Percentiles rank a stretch among this genome's conserved stretches.
Conservation (phyloP, 2,113 vertebrate species). For the Solea senegalensis region DNA sequence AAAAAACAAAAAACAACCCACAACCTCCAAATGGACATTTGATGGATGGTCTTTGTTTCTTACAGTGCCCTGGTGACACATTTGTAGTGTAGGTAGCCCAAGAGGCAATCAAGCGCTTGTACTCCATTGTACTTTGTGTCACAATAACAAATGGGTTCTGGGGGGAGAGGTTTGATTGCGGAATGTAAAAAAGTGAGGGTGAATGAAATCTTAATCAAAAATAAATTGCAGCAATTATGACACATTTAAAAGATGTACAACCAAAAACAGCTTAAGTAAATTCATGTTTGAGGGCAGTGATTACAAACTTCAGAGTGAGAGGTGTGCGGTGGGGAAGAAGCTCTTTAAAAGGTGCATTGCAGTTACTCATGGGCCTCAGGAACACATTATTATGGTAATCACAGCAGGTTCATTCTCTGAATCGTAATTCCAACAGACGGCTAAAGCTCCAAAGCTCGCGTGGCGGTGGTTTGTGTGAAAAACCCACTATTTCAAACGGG, state of each 20-base stretch:
- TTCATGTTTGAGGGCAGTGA: conserved; percentile 24
- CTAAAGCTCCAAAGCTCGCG: not conserved
- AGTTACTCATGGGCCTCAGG: not conserved
- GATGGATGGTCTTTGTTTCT: conserved; percentile 11
- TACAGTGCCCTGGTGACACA: not conserved
- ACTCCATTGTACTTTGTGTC: conserved; percentile 21
- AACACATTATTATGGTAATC: conserved; percentile 32
- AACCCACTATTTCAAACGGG: conserved; percentile 42
- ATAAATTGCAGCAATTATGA: conserved; percentile 1
- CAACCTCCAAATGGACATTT: conserved; percentile 6
- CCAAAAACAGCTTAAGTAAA: conserved; percentile 17
- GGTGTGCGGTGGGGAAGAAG: conserved; percentile 30
- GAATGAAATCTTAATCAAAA: conserved; percentile 10
- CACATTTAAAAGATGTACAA: not conserved
- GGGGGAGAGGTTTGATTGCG: conserved; percentile 19
- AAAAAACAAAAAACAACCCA: not conserved
- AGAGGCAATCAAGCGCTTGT: conserved; percentile 40
- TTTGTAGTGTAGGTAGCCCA: not conserved
- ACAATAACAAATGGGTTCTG: conserved; percentile 19
- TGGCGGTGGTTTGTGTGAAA: conserved; percentile 22
- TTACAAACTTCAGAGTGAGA: conserved; percentile 18
- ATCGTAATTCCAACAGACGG: not conserved
- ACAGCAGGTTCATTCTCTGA: not conserved
- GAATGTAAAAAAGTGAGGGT: not conserved
- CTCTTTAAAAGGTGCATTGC: conserved; percentile 3